phyloP scores from a whole-genome alignment of 2,113 vertebrate species.

The Erinaceus europaeus region DNA sequence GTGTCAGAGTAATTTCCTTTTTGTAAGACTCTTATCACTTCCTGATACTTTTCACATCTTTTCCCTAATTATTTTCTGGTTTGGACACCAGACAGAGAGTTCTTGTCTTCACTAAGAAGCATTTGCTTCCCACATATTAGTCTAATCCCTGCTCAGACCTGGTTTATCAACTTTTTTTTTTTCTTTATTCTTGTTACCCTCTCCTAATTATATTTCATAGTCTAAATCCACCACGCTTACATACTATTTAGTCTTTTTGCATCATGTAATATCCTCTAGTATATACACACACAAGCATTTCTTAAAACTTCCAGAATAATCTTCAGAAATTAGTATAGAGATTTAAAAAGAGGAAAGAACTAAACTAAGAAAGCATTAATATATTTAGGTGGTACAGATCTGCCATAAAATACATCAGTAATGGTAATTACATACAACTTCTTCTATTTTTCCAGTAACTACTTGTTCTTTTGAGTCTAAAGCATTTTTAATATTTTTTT shows the following conservation, averaged over 20 bases:
- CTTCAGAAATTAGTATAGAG: background rate
- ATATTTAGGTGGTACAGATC: too few species aligned
- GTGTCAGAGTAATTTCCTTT: conserved; percentile 55
- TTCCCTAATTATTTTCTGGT: conserved; percentile 64
- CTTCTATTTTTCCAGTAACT: too few species aligned
- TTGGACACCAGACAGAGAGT: conserved; percentile 44
- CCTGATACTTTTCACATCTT: conserved; percentile 59
- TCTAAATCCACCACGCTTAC: background rate
- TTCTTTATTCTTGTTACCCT: background rate
- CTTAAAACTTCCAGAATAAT: background rate
- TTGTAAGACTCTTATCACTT: conserved; percentile 41
- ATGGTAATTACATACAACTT: too few species aligned
- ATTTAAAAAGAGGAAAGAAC: too few species aligned
- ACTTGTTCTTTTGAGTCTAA: too few species aligned
- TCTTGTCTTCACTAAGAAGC: background rate
- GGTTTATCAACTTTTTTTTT: too few species aligned
- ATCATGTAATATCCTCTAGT: background rate
- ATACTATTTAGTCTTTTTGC: background rate
- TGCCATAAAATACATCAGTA: too few species aligned
- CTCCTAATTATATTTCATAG: accelerated
- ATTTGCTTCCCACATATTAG: background rate
- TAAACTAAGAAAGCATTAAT: too few species aligned
- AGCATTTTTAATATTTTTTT: too few species aligned
- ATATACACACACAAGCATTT: background rate
- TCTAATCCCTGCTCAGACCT: background rate